Evolutionary conservation across 2,888 invertebrate species (phyloP), one percentile per base, ranked within the genome.

Genomic region (Cetonia aurata): DNA sequence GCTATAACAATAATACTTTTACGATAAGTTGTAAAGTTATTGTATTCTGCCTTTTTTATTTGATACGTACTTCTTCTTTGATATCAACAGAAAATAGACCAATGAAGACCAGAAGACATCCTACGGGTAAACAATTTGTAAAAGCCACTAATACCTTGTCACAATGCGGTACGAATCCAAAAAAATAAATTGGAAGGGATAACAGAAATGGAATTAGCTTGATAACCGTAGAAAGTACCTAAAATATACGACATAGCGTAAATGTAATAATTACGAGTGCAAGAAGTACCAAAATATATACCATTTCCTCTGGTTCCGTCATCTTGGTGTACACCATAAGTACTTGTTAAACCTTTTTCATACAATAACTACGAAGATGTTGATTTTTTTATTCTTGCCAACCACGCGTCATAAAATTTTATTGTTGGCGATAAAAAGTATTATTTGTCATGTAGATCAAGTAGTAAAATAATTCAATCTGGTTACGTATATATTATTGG

Each of bases 1-100:
- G 8, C 67, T 67, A 8, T 33, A 56, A 41, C 37, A 37, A 56
- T 56, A 56, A 37, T 37, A 56, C 56, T 56, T 56, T 56, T 56
- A 52, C n/a, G 52, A 48, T 48, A 15, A 15, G 15, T 48, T 52
- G 25, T 17, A 52, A 52, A 52, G 25, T 0, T 37, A 9, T 8
- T 52, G 25, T 19, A 19, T 19, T 25, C 52, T 52, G 19, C 52
- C 12, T 12, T 37, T 25, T 25, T 52, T 10, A 52, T 17, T 25
- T 10, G 37, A 10, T 37, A 50, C 56, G 17, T 37, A 56, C 56
- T 56, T 56, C 56, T 56, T 15, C 56, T 56, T 56, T 56, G 37
- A 56, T 33, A 9, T 56, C 56, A 33, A 56, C 3, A 6, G 56
- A 37, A 15, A 37, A 56, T 6, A 56, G 33, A 6, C 56, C 37